A percentile compares a stretch with the other conserved stretches of the same genome.
Conservation (phyloP, 1,140 invertebrate genomes). For the Apis florea region DNA sequence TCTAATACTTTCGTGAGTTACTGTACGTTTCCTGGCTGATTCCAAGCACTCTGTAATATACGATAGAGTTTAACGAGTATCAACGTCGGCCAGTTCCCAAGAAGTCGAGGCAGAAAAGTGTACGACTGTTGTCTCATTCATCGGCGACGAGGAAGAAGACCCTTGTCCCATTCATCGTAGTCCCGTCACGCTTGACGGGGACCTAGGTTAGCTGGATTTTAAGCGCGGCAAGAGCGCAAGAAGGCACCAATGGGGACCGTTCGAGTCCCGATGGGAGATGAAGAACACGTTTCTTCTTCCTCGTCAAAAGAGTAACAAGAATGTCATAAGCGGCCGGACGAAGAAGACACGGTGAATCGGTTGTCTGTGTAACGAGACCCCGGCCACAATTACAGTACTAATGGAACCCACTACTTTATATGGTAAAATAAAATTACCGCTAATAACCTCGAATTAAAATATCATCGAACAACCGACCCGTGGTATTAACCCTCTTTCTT, state of each 20-base stretch:
- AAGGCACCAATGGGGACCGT: constrained; percentile 1
- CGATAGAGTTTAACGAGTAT: neutral
- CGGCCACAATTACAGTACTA: constrained; percentile 29
- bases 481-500: neutral
- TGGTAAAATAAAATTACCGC: constrained; percentile 37
- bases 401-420: constrained; percentile 32
- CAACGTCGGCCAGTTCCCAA: constrained; percentile 16
- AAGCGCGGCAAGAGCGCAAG: constrained; percentile 40
- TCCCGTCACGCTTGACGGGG: constrained; percentile 50
- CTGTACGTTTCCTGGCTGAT: neutral
- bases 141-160: constrained; percentile 39
- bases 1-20: neutral
- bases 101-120: constrained; percentile 14
- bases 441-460: constrained; percentile 44
- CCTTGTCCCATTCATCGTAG: constrained; percentile 51
- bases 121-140: constrained; percentile 42
- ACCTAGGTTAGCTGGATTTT: constrained; percentile 51
- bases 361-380: constrained; percentile 30
- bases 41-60: neutral
- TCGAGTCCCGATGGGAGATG: constrained; percentile 27
- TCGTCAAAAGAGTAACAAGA: constrained; percentile 40
- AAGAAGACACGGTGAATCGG: neutral
- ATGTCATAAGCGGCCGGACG: constrained; percentile 38
- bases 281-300: constrained; percentile 51
- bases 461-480: constrained; percentile 20